Base-by-base conservation (phyloP, 1,140 invertebrate species). In the Calycopis cecrops region DNA sequence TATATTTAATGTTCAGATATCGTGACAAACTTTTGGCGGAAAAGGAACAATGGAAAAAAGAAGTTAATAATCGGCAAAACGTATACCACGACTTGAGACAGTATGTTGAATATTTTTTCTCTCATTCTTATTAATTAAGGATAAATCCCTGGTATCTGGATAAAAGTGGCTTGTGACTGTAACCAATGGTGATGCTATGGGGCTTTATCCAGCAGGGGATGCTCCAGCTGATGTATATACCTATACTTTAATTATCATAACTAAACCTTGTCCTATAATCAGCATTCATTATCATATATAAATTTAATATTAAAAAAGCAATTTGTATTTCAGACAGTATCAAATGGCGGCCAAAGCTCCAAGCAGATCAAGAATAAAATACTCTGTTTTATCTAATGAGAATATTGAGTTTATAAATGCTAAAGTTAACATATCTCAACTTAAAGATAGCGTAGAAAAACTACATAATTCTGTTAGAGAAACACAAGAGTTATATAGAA, bases 21-120 rank as follows among this genome's bases (percentile, higher is more conserved):
- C 70, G 74, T 62, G 59, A 79, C 6, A 67, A 71, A 58, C 63
- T 86, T 9, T 53, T 78, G 35, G 57, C 54, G 47, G 83, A 86
- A 62, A 84, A 86, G 59, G 71, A 79, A 48, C 68, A 73, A 51
- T 86, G 83, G 83, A 84, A 83, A 65, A 79, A 70, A 54, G 80
- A 83, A 65, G 76, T 80, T 11, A 77, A 73, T n/a, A 62, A 63
- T 9, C 73, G 79, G 48, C 51, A 71, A 44, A 73, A 79, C 40
- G 76, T 71, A 61, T 83, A 84, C 57, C 73, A 84, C 70, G 80
- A 86, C 52, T 53, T 83, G n/a, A 71, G 67, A 60, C 69, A 77
- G 83, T 84, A 72, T 69, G 80, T 74, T 48, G 9, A 4, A 35
- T 18, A 38, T 18, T 18, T 18, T 3, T 35, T 52, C n/a, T 10